Evolutionary conservation across 2,888 invertebrate species (phyloP).

Genomic region (Galeopsomyia nigrocyanea): DNA sequence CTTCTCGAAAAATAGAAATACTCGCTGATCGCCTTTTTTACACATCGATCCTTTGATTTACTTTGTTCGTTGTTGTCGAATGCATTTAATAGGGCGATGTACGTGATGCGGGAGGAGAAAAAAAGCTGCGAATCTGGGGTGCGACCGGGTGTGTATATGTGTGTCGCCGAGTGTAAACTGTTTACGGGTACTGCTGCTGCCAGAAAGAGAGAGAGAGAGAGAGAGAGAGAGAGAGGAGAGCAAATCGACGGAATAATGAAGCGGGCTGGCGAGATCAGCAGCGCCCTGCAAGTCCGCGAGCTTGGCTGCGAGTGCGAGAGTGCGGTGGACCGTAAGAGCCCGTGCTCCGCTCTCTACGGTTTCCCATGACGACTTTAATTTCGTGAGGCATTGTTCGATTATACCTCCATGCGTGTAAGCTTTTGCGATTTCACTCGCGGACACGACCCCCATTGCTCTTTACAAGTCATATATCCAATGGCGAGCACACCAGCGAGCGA

Average conservation of each 20-base stretch:
- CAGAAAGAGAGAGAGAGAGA: conserved; percentile 42
- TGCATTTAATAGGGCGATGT: conserved; percentile 2
- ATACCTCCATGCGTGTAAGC: conserved; percentile 8
- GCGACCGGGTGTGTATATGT: neutral
- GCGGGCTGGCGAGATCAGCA: conserved; percentile 39
- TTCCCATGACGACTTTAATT: conserved; percentile 68
- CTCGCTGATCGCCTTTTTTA: too few species aligned
- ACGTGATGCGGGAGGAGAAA: neutral
- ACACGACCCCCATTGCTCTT: conserved; percentile 14
- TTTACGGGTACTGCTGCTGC: conserved; percentile 60
- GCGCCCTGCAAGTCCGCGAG: conserved; percentile 42
- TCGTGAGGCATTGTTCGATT: conserved; percentile 56
- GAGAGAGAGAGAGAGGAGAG: conserved; percentile 50
- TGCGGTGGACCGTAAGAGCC: conserved; percentile 63
- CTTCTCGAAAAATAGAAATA: too few species aligned
- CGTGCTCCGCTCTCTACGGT: conserved; percentile 51
- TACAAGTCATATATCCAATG: neutral
- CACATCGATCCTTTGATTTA: too few species aligned
- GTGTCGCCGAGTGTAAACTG: conserved; percentile 51
- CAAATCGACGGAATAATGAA: conserved; percentile 55
- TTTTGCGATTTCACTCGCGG: neutral
- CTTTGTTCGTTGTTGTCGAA: too few species aligned
- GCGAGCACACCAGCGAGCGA: neutral
- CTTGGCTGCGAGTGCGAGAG: conserved; percentile 48
- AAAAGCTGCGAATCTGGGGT: conserved; percentile 8